Conservation (phyloP, 2,797 vertebrate species). For the Natrix natrix region DNA sequence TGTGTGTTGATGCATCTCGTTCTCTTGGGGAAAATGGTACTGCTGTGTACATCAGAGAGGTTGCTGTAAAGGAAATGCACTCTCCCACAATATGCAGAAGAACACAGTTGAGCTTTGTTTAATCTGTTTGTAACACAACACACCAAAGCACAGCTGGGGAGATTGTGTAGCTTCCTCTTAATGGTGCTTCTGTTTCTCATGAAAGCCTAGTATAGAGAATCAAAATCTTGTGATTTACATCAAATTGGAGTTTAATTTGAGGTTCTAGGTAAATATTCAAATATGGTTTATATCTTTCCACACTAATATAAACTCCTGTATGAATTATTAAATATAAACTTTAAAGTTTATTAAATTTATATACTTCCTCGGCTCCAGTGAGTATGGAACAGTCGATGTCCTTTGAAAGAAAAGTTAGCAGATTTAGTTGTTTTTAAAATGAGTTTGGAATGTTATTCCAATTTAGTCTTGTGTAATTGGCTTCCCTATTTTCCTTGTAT, state of each 20-base stretch:
- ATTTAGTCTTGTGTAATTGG: neutral
- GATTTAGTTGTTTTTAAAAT: neutral
- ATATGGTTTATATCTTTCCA: neutral
- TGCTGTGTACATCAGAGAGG: neutral
- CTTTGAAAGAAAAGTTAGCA: neutral
- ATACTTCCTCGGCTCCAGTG: neutral
- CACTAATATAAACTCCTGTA: neutral
- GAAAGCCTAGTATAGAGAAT: neutral
- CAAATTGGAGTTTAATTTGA: neutral
- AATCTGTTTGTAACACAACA: neutral
- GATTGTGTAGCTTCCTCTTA: neutral
- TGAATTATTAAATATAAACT: too few species aligned
- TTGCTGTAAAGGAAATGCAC: neutral
- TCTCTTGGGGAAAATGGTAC: neutral
- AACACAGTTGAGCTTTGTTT: slow-evolving; percentile 20
- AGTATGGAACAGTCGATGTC: neutral
- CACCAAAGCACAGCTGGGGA: slow-evolving; percentile 4
- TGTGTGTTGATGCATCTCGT: neutral
- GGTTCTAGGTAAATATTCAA: neutral
- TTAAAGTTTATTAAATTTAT: neutral
- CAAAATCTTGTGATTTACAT: neutral
- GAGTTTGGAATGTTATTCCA: neutral
- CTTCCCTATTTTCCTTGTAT: neutral
- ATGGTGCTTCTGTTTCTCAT: slow-evolving; percentile 14
- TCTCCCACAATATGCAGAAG: neutral